Conservation (phyloP, 1,140 invertebrate species). For the Atta cephalotes region DNA sequence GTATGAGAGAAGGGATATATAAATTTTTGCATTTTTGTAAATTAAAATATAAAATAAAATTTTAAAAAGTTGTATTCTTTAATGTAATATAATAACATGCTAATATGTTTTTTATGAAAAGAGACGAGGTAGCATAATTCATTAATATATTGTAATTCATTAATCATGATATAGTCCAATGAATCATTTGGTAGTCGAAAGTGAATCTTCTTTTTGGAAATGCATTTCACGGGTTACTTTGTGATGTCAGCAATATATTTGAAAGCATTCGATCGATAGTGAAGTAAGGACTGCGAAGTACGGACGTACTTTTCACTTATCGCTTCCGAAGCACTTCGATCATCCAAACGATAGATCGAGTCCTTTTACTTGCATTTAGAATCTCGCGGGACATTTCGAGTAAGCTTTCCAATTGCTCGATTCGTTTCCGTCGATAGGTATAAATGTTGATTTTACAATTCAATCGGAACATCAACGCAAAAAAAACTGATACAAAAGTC, state of each 20-base stretch:
- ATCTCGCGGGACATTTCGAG: conserved; percentile 32
- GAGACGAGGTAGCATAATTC: not conserved
- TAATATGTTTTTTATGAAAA: not conserved
- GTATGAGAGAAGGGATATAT: not conserved
- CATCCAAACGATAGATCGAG: conserved; percentile 36
- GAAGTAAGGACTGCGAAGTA: conserved; percentile 20
- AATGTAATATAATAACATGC: not conserved
- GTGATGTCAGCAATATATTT: conserved; percentile 30
- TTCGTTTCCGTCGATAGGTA: conserved; percentile 32
- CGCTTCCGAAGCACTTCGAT: conserved; percentile 41
- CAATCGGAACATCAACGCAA: not conserved
- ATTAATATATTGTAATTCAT: not conserved
- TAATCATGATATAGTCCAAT: not conserved
- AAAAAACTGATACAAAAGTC: not conserved
- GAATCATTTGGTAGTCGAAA: not conserved
- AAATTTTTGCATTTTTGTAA: not conserved
- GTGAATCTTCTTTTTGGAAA: not conserved
- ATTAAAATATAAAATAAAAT: conserved; percentile 14
- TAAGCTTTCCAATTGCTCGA: conserved; percentile 44
- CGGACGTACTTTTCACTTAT: conserved; percentile 39
- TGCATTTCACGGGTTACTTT: conserved; percentile 20
- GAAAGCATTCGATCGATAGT: conserved; percentile 14
- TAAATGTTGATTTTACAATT: conserved; percentile 24
- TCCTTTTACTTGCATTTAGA: conserved; percentile 19
- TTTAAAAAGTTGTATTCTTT: not conserved